Conservation (phyloP, 2,797 vertebrate genomes). For the Enteromius unitaeniatus region DNA sequence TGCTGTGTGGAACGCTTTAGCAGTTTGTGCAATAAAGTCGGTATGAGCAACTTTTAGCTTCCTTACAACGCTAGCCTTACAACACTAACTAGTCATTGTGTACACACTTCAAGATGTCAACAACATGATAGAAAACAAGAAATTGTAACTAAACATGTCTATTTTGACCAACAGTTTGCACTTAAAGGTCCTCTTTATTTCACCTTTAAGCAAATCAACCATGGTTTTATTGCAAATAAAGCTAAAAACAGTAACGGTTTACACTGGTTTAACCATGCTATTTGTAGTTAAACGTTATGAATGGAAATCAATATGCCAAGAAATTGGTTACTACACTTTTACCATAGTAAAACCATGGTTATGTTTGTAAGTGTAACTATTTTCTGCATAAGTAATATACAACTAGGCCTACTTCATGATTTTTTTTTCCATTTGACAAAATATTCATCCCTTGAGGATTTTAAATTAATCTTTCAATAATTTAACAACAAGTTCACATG, state of each 20-base stretch:
- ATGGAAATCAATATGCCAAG: background rate
- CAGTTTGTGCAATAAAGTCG: too few relatives aligned
- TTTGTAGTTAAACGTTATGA: background rate
- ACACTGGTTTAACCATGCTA: background rate
- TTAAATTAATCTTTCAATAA: background rate
- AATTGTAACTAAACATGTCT: background rate
- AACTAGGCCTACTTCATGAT: background rate
- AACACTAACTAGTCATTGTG: background rate
- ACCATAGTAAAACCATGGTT: background rate
- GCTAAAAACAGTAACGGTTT: background rate
- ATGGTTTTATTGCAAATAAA: background rate
- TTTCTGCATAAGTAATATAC: background rate
- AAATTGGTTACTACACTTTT: background rate
- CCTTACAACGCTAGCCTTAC: background rate
- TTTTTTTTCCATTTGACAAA: background rate
- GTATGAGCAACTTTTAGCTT: background rate
- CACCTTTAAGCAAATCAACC: background rate
- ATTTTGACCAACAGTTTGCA: background rate
- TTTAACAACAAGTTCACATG: background rate
- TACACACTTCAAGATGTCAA: background rate
- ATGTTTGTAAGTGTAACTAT: background rate
- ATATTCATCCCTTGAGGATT: background rate
- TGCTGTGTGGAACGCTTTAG: background rate
- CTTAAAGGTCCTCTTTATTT: background rate
- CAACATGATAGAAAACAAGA: background rate